Percentiles rank a stretch among this genome's conserved stretches.
Evolutionary conservation across 2,888 invertebrate species (phyloP).

Genomic region (Glaucopsyche alexis): DNA sequence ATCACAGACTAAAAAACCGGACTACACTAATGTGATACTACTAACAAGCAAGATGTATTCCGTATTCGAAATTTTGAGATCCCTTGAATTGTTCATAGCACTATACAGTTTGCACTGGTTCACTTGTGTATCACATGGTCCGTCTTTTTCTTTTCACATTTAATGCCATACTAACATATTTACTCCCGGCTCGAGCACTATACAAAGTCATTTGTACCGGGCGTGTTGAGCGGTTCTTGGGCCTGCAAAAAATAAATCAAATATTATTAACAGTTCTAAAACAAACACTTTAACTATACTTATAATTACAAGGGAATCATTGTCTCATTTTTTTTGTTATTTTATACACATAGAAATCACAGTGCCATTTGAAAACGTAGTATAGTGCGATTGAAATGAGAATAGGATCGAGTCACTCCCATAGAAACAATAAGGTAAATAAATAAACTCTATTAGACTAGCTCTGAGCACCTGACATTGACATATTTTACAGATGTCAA

Average conservation of each 20-base stretch:
- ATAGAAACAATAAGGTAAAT: no score
- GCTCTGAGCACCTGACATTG: no score
- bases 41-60: slow-evolving; percentile 46
- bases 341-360: no score
- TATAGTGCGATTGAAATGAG: no score
- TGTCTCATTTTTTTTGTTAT: no score
- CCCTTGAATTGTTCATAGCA: slow-evolving; percentile 54
- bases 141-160: slow-evolving; percentile 77
- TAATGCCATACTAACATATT: slow-evolving; percentile 72
- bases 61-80: slow-evolving; percentile 58
- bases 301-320: no score
- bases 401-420: no score
- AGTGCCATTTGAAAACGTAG: no score
- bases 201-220: slow-evolving; percentile 90
- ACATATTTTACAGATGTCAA: no score
- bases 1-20: slow-evolving; percentile 21
- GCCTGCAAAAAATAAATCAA: slow-evolving; percentile 81
- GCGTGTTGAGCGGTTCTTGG: slow-evolving; percentile 89
- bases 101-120: slow-evolving; percentile 65
- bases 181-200: slow-evolving; percentile 76
- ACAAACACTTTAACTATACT: not conserved
- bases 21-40: slow-evolving; percentile 54
- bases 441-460: no score
- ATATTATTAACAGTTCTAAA: slow-evolving; percentile 28
- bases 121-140: slow-evolving; percentile 71